These are phyloP conservation scores for Buphagus erythrorhynchus DNA, from an alignment of 2,797 vertebrate genomes.

Conservation along the genomic window DNA sequence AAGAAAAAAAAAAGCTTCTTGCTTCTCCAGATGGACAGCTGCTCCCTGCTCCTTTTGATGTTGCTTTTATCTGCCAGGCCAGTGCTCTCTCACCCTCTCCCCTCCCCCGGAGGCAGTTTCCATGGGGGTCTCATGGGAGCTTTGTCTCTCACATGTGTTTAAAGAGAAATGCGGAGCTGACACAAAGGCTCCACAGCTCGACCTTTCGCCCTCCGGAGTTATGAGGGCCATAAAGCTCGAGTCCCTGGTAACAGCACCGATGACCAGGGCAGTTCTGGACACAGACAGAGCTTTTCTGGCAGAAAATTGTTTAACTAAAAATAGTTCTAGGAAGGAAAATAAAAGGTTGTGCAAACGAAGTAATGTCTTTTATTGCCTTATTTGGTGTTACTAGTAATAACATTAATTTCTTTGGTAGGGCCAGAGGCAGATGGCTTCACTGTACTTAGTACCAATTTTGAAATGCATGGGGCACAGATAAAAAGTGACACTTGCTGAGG, in stretches of 20 bases:
- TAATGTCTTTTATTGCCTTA: slow-evolving; percentile 59
- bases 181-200: slow-evolving; percentile 70
- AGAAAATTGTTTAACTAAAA: slow-evolving; percentile 70
- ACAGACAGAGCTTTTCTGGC: slow-evolving; percentile 56
- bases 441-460: background rate
- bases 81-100: slow-evolving; percentile 64
- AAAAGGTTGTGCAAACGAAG: slow-evolving; percentile 59
- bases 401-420: background rate
- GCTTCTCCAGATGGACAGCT: slow-evolving; percentile 72
- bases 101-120: slow-evolving; percentile 69
- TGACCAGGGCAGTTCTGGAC: slow-evolving; percentile 67
- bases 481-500: background rate
- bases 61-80: slow-evolving; percentile 70
- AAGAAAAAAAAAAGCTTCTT: background rate
- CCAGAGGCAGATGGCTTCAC: background rate
- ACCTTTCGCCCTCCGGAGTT: slow-evolving; percentile 69
- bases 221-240: slow-evolving; percentile 71
- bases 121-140: slow-evolving; percentile 69
- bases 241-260: slow-evolving; percentile 54
- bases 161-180: slow-evolving; percentile 71
- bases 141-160: slow-evolving; percentile 73
- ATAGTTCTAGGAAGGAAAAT: slow-evolving; percentile 56
- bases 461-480: background rate
- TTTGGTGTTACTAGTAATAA: slow-evolving; percentile 49
- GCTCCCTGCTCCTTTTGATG: slow-evolving; percentile 72